Base-by-base conservation (phyloP, 2,797 vertebrate species). In the Hemibagrus guttatus region DNA sequence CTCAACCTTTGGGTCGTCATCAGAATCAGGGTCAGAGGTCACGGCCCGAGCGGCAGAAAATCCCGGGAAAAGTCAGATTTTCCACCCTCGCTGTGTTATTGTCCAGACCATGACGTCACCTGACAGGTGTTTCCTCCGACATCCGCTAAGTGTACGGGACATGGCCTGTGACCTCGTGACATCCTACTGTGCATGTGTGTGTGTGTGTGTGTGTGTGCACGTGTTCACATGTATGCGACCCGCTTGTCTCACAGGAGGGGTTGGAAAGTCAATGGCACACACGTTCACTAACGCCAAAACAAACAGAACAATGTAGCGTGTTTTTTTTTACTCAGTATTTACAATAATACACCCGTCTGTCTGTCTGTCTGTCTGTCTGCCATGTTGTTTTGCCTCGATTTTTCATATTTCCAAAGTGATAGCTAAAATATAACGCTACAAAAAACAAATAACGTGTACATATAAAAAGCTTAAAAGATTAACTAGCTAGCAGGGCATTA, bases 121-220 rank as follows among this genome's bases (percentile, higher is more conserved):
- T 86, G 90, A 95, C 95, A 95, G 96, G 94, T 96, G 96, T 93
- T 96, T 96, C 96, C 96, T 92, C 63, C 94, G 75, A 78, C 84
- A 88, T 88, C 90, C 87, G 91, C 84, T 88, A 86, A 90, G 90
- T 89, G 90, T 80, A 90, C 89, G 84, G 86, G 90, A 92, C 85
- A 84, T 92, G 94, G 93, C 94, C 94, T 92, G 92, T 89, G 90
- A 92, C 89, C 92, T 91, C 93, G 87, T 84, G 88, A 91, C 90
- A 93, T 95, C 95, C 95, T 93, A 93, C 89, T 91, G 80, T 86
- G 83, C 81, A 79, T 84, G 85, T 89, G 64, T 85, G 84, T 88
- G 81, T 90, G 79, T 85, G 80, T 86, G 84, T 85, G 90, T 81
- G 35, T 90, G 46, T 49, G 72, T 63, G 90, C 35, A 72, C 58